These are phyloP conservation scores for Trissolcus brochymenae DNA, from an alignment of 2,888 invertebrate species.

Conservation along the genomic window DNA sequence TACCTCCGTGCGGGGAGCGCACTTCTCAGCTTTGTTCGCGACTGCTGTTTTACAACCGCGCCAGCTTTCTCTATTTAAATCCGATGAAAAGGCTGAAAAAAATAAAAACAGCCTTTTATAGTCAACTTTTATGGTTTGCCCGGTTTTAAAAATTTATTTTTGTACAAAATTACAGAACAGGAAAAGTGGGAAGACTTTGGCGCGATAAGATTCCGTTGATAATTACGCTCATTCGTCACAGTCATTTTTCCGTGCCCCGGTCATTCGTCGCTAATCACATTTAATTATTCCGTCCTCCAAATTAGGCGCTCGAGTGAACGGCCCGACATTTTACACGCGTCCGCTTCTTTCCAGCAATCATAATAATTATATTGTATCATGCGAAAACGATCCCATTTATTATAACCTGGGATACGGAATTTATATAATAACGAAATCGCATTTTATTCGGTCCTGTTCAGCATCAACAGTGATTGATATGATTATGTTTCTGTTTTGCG, in stretches of 20 bases:
- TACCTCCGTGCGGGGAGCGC: background rate
- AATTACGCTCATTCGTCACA: too few species aligned
- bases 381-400: conserved; percentile 20
- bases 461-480: conserved; percentile 16
- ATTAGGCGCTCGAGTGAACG: background rate
- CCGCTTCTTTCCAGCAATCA: background rate
- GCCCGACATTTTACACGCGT: conserved; percentile 10
- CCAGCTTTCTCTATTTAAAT: too few species aligned
- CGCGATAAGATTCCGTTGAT: too few species aligned
- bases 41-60: too few species aligned
- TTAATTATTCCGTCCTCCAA: conserved; percentile 15
- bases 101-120: too few species aligned
- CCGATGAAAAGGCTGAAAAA: too few species aligned
- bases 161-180: too few species aligned
- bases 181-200: too few species aligned
- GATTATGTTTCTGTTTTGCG: conserved; percentile 11
- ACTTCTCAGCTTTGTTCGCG: too few species aligned
- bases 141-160: too few species aligned
- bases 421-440: conserved; percentile 40
- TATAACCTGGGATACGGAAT: conserved; percentile 16
- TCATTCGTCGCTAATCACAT: conserved; percentile 7
- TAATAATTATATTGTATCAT: conserved; percentile 14
- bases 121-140: too few species aligned
- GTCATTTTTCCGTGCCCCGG: too few species aligned
- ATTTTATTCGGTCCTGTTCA: conserved; percentile 23